Base-by-base conservation (phyloP, 2,888 invertebrate species). In the Amphimallon solstitiale region DNA sequence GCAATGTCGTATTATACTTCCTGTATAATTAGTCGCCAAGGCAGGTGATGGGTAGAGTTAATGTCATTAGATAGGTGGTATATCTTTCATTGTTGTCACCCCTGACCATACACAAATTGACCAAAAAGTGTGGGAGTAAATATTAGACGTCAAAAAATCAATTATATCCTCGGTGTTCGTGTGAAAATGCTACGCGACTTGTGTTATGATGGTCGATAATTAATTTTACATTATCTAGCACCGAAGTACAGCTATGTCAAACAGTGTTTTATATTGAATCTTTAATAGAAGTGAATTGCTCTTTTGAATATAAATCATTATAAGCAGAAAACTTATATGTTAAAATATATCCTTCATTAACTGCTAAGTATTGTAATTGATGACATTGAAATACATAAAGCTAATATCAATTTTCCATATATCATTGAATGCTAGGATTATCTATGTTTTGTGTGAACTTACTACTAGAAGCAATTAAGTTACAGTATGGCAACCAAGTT, bases 21-120 rank as follows among this genome's bases (percentile, higher is more conserved):
- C 63, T 64, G 63, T 64, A 45, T 63, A 63, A 63, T 63, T 63
- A 63, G 52, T 51, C 37, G 23, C 34, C 40, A 10, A 54, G 37
- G 63, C 63, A 64, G 63, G 63, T 64, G 63, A 64, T 54, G 63
- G 56, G 54, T 45, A 54, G 35, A 64, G 63, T 64, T 37, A 64
- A 12, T 56, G 63, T 54, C 54, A 54, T 43, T 64, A 64, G 63
- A 54, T 64, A 64, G 63, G 52, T 56, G 56, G 46, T 35, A 64
- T 52, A 64, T 46, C 43, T 56, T 56, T 56, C 56, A 56, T 56
- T 56, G 56, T 56, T 56, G 56, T 56, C 56, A 56, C 56, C 56
- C 56, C 14, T 37, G 37, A 43, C 9, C 37, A 23, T 56, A 43
- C 56, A 40, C 43, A 56, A 56, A 43, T 56, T 56, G 56, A 56